Evolutionary conservation across 2,113 vertebrate genomes (phyloP), one percentile per base, ranked within the genome.

Genomic region (Phalacrocorax brasilianus): DNA sequence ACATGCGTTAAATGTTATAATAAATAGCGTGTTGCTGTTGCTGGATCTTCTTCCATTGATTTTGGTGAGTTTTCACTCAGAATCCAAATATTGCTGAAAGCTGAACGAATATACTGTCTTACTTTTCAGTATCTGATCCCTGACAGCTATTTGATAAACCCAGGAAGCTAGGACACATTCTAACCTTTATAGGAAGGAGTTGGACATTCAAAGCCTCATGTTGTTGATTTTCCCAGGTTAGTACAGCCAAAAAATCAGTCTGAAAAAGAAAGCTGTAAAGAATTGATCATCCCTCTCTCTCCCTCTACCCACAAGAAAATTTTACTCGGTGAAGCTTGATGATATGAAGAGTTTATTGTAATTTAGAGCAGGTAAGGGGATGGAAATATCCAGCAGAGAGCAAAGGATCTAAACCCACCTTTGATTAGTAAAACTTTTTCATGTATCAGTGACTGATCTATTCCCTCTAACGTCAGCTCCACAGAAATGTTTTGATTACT

Each of bases 261-360:
- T 82, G 61, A 53, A 72, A 71, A 85, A 45, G 10, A 49, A 58
- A 66, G 5, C 4, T 75, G 35, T 20, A 47, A 88, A 56, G 20
- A 91, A 27, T 1, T 61, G 5, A 44, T 65, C 20, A 75, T 33
- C 6, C 15, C 8, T 62, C 9, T 79, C 20, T 66, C 22, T 35
- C 18, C 23, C 3, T 40, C 49, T 65, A 56, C 12, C 8, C 24
- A 44, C 7, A 40, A 17, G 40, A 84, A 89, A 55, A 53, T 58
- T 71, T 68, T 79, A 55, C 1, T 0, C 16, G 0, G 0, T 61
- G 11, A 49, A 35, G 5, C 33, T 62, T 68, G 50, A 44, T 58
- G 35, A 44, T 27, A 15, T 15, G 38, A 72, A 14, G 8, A 44
- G 7, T 30, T 75, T 68, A 35, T 63, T 72, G 58, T 5, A 14